phyloP scores from a whole-genome alignment of 2,113 vertebrate species.

The Cyanistes caeruleus region DNA sequence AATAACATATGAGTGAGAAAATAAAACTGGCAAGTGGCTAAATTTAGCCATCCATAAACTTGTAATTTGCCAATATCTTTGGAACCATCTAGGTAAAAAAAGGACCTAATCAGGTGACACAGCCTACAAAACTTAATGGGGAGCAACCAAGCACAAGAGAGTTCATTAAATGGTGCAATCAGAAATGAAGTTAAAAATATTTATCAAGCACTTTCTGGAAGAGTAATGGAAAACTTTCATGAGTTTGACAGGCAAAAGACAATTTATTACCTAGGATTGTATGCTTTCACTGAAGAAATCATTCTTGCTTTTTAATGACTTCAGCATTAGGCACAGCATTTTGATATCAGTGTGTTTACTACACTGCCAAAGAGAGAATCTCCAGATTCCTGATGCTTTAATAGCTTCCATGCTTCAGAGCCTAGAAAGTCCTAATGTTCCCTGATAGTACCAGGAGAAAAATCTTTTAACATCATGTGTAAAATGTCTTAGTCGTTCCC shows the following conservation, averaged over 20 bases:
- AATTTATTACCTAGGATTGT: neutral
- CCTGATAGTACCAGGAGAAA: neutral
- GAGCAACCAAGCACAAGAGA: neutral
- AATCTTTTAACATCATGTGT: neutral
- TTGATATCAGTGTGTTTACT: neutral
- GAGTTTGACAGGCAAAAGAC: neutral
- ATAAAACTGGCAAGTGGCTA: neutral
- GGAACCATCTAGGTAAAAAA: neutral
- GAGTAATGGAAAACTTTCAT: neutral
- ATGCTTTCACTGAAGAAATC: neutral
- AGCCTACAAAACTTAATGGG: neutral
- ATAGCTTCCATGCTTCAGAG: neutral
- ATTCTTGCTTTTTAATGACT: neutral
- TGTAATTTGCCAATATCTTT: neutral
- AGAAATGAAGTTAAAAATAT: conserved; percentile 5
- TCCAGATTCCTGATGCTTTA: neutral
- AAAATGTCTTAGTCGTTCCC: neutral
- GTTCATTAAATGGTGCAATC: neutral
- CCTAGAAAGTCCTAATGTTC: neutral
- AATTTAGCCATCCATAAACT: neutral
- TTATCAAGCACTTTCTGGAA: neutral
- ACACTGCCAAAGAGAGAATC: neutral
- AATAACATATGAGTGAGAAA: neutral
- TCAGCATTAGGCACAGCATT: neutral
- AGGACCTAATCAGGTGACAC: neutral